A percentile compares a stretch with the other conserved stretches of the same genome.
Conservation (phyloP, 2,888 invertebrate genomes). For the Oscheius sp. region DNA sequence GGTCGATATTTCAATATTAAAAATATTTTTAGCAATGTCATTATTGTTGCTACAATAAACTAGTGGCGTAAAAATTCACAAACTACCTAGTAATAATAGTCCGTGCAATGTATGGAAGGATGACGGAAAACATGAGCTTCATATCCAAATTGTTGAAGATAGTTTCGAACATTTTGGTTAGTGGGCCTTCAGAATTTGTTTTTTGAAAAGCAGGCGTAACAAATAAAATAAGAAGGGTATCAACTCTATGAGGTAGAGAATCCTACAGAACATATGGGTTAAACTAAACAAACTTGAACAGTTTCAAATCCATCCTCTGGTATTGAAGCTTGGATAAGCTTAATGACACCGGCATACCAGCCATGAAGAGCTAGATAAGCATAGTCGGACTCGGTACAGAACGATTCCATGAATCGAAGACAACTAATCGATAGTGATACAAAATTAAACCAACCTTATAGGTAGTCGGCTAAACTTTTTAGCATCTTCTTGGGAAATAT, state of each 20-base stretch:
- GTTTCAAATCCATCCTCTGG: not conserved
- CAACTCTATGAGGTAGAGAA: not conserved
- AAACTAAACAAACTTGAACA: not conserved
- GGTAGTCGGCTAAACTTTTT: slow-evolving; percentile 6
- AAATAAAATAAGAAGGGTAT: not conserved
- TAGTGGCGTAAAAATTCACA: not conserved
- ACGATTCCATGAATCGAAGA: slow-evolving; percentile 5
- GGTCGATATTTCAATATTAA: not conserved
- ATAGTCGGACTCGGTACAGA: not conserved
- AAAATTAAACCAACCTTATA: not conserved
- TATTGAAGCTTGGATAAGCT: not conserved
- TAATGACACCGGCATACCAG: not conserved
- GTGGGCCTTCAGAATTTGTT: no score
- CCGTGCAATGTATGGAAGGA: not conserved
- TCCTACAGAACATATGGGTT: not conserved
- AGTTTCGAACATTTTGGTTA: not conserved
- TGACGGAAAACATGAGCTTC: not conserved
- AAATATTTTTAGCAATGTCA: not conserved
- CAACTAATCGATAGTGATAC: not conserved
- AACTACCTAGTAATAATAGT: not conserved
- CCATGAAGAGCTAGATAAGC: not conserved
- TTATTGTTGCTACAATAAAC: not conserved
- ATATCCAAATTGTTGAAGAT: not conserved
- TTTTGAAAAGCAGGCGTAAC: not conserved
- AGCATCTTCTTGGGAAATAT: not conserved